Conservation (phyloP, 1,140 invertebrate genomes). For the Teleogryllus occipitalis region DNA sequence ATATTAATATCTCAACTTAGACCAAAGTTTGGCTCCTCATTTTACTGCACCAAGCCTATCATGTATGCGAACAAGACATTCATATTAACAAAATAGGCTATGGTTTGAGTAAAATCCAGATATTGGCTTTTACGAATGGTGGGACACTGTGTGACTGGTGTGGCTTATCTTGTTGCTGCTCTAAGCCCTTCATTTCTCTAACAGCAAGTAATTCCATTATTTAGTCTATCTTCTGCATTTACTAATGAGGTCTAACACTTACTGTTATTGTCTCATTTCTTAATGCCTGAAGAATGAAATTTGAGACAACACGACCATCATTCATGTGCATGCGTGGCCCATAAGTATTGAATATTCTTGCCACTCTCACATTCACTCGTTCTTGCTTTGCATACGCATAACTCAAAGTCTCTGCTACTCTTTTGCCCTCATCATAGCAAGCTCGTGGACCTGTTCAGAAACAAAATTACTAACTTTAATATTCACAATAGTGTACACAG, state of each 20-base stretch:
- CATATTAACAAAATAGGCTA: too few species aligned
- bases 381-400: slow-evolving; percentile 98
- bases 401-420: slow-evolving; percentile 91
- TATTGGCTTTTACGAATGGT: too few species aligned
- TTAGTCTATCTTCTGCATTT: too few species aligned
- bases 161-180: too few species aligned
- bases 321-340: slow-evolving; percentile 99
- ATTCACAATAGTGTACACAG: not conserved
- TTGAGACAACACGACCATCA: slow-evolving; percentile 96
- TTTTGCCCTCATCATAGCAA: slow-evolving; percentile 98
- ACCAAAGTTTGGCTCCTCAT: too few species aligned
- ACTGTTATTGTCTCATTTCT: slow-evolving; percentile 92
- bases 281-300: slow-evolving; percentile 95
- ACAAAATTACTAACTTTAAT: not conserved
- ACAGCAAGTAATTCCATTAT: too few species aligned
- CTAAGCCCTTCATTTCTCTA: too few species aligned
- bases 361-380: slow-evolving; percentile 87
- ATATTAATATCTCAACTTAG: too few species aligned
- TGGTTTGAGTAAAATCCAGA: too few species aligned
- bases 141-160: too few species aligned
- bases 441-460: slow-evolving; percentile 66
- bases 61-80: too few species aligned
- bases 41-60: too few species aligned
- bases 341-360: slow-evolving; percentile 98
- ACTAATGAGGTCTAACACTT: slow-evolving; percentile 31